phyloP scores from a whole-genome alignment of 2,113 vertebrate genomes.

The Hyperoodon ampullatus region DNA sequence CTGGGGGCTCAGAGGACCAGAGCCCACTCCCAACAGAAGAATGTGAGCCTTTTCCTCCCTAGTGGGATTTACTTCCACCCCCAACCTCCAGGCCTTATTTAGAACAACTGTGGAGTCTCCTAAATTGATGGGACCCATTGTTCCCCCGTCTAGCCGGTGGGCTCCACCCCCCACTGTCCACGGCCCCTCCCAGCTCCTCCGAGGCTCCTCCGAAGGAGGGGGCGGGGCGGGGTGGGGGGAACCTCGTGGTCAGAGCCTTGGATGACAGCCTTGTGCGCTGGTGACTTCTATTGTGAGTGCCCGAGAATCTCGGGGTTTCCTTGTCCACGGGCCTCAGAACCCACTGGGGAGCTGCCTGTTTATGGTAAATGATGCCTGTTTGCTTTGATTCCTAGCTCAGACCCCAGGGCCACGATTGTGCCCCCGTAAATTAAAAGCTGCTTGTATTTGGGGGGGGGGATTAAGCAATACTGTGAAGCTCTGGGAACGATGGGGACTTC shows the following conservation, averaged over 20 bases:
- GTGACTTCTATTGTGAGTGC: slow-evolving; percentile 66
- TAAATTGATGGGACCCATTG: neutral
- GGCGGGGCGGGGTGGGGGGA: neutral
- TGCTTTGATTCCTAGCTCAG: slow-evolving; percentile 77
- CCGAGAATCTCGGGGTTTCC: slow-evolving; percentile 33
- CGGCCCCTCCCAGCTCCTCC: neutral
- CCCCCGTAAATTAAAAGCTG: slow-evolving; percentile 77
- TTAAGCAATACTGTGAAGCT: slow-evolving; percentile 76
- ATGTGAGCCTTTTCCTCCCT: neutral
- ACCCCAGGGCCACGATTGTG: slow-evolving; percentile 66
- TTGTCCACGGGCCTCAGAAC: slow-evolving; percentile 31
- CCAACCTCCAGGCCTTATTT: neutral
- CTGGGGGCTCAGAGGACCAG: too few species aligned
- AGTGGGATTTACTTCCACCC: neutral
- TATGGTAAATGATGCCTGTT: slow-evolving; percentile 72
- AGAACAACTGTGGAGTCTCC: neutral
- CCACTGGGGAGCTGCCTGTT: slow-evolving; percentile 61
- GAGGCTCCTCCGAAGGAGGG: neutral
- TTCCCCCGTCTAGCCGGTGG: neutral
- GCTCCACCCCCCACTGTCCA: slow-evolving; percentile 53
- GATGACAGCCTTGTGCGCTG: neutral
- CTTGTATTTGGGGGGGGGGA: slow-evolving; percentile 63
- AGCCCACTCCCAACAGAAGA: neutral
- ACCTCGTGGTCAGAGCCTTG: neutral
- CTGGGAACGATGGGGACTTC: slow-evolving; percentile 74